These are phyloP conservation scores for Drosophila melanogaster DNA, from an alignment of 1,140 invertebrate genomes.

Conservation along the genomic window Release_6_plus_ISO1_MT NT_033777.3:29769001-29769500, in stretches of 20 bases:
- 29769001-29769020: constrained; percentile 65
- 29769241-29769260: constrained; percentile 18
- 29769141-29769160: constrained; percentile 39
- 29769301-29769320: neutral
- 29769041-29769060: constrained; percentile 18
- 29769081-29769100: constrained; percentile 25
- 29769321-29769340: neutral
- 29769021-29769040: constrained; percentile 44
- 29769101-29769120: constrained; percentile 78
- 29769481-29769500: neutral
- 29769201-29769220: neutral
- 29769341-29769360: neutral
- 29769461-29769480: neutral
- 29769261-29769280: neutral
- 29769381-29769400: too few species aligned
- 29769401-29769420: too few species aligned
- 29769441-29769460: too few species aligned
- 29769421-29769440: neutral
- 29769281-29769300: neutral
- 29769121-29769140: constrained; percentile 44
- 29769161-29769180: neutral
- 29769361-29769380: neutral
- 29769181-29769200: constrained; percentile 23
- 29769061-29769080: constrained; percentile 5
- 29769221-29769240: constrained; percentile 35